Conservation (phyloP, 2,888 invertebrate genomes). For the Acronicta alni region DNA sequence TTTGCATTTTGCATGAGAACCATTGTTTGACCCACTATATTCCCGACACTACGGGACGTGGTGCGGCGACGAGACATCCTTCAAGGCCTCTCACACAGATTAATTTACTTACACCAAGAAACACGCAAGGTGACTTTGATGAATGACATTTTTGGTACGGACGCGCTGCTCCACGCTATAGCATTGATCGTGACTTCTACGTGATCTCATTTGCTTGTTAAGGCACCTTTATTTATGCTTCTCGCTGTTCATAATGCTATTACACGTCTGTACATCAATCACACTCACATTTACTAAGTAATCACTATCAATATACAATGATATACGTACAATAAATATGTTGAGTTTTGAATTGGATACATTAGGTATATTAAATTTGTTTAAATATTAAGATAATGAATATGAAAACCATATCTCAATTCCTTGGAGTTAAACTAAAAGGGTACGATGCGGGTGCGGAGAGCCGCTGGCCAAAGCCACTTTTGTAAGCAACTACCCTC, state of each 20-base stretch:
- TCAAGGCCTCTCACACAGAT: conserved; percentile 55
- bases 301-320: not conserved
- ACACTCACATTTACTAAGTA: conserved; percentile 7
- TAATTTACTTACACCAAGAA: conserved; percentile 57
- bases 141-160: conserved; percentile 11
- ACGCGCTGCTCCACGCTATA: not conserved
- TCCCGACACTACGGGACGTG: conserved; percentile 57
- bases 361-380: conserved; percentile 16
- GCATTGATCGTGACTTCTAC: conserved; percentile 13
- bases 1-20: conserved; percentile 81
- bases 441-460: conserved; percentile 50
- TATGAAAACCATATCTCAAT: conserved; percentile 36
- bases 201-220: conserved; percentile 20
- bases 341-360: not conserved
- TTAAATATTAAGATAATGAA: conserved; percentile 41
- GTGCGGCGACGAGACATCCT: conserved; percentile 37
- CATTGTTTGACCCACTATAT: conserved; percentile 73
- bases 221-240: conserved; percentile 1
- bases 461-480: conserved; percentile 36
- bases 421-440: conserved; percentile 41
- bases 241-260: conserved; percentile 2
- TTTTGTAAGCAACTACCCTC: conserved; percentile 35
- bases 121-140: conserved; percentile 34
- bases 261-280: not conserved
- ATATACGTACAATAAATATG: not conserved